Evolutionary conservation across 2,797 vertebrate species (phyloP).

Genomic region (Megalops cyprinoides): DNA sequence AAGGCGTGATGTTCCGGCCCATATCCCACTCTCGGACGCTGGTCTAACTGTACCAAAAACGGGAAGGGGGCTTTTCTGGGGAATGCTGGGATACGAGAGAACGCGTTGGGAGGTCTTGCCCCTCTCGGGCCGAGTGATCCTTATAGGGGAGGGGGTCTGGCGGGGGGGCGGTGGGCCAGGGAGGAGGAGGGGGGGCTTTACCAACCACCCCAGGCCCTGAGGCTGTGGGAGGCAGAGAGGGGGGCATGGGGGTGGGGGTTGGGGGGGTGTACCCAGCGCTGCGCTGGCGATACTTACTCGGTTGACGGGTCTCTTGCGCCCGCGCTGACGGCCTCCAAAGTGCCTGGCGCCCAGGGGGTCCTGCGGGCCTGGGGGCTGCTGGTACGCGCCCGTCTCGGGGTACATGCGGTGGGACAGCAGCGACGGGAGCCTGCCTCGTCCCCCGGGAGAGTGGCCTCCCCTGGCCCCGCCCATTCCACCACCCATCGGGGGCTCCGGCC

Average conservation of each 20-base stretch:
- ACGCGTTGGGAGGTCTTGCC: neutral
- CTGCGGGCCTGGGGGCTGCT: constrained; percentile 78
- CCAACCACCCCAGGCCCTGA: constrained; percentile 20
- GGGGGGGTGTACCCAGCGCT: neutral
- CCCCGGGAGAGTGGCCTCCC: constrained; percentile 77
- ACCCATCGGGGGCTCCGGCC: constrained; percentile 74
- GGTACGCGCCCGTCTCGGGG: constrained; percentile 85
- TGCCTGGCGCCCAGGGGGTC: constrained; percentile 82
- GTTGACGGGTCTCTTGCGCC: constrained; percentile 86
- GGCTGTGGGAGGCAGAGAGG: constrained; percentile 43
- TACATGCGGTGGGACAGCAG: constrained; percentile 92
- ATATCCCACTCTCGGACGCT: neutral
- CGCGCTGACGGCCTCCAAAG: constrained; percentile 87
- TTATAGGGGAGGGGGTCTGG: neutral
- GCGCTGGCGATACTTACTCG: constrained; percentile 83
- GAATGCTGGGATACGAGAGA: constrained; percentile 41
- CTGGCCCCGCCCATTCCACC: constrained; percentile 71
- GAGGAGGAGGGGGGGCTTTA: neutral
- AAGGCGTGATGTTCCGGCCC: neutral
- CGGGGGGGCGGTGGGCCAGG: neutral
- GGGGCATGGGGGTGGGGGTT: constrained; percentile 47
- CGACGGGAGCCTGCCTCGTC: constrained; percentile 88
- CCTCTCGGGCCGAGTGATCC: neutral
- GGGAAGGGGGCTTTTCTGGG: constrained; percentile 14
- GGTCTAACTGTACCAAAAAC: too few species aligned